Evolutionary conservation across 2,797 vertebrate species (phyloP).

Genomic region (Momotus momota): DNA sequence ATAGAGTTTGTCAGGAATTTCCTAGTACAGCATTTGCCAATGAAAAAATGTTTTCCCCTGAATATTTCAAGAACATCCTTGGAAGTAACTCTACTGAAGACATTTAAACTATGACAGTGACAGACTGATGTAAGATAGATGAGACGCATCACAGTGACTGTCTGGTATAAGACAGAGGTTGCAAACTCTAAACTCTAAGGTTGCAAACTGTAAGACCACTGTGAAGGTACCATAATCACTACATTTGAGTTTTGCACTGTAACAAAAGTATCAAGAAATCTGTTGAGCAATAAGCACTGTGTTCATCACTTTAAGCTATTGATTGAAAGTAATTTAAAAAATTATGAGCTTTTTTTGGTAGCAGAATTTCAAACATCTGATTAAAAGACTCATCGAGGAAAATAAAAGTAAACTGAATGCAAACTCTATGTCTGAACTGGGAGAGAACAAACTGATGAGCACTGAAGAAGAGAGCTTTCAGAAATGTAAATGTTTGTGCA

Average conservation of each 20-base stretch:
- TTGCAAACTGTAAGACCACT: not conserved
- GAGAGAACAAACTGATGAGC: not conserved
- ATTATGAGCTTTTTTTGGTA: not conserved
- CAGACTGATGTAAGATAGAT: not conserved
- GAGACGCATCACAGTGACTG: not conserved
- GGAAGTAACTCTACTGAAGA: not conserved
- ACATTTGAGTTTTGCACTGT: not conserved
- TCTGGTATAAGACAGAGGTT: not conserved
- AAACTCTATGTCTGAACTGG: not conserved
- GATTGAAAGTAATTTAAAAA: conserved; percentile 14
- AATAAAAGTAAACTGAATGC: not conserved
- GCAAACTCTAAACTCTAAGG: not conserved
- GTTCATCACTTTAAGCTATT: not conserved
- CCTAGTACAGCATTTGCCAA: not conserved
- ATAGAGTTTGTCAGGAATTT: not conserved
- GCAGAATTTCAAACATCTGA: conserved; percentile 7
- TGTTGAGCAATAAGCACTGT: not conserved
- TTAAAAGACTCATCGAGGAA: not conserved
- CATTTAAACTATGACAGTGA: not conserved
- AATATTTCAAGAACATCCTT: not conserved
- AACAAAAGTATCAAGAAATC: not conserved
- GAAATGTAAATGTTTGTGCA: not conserved
- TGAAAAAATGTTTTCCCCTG: not conserved
- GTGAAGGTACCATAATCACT: not conserved
- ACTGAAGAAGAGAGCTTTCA: not conserved